Evolutionary conservation across 2,797 vertebrate genomes (phyloP).

Genomic region (Lithobates sylvaticus): DNA sequence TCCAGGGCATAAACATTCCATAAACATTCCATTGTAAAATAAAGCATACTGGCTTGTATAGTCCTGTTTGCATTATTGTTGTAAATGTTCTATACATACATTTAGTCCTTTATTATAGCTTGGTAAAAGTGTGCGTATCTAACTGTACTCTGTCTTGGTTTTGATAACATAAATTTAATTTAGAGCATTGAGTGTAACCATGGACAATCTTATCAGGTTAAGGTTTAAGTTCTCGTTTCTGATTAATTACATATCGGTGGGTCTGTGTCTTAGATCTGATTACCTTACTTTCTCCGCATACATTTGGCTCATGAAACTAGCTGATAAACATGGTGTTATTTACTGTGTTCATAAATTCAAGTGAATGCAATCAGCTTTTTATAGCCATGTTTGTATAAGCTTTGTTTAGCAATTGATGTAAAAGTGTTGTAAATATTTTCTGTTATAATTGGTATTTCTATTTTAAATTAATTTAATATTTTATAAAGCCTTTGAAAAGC

Average conservation of each 20-base stretch:
- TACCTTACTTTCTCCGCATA: constrained; percentile 55
- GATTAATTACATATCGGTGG: constrained; percentile 30
- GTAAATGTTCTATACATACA: no score
- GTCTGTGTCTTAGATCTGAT: constrained; percentile 49
- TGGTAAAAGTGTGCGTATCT: neutral
- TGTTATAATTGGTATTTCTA: constrained; percentile 60
- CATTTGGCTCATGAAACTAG: constrained; percentile 49
- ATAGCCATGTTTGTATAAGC: constrained; percentile 62
- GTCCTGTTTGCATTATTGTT: no score
- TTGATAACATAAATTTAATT: neutral
- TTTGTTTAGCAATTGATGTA: constrained; percentile 61
- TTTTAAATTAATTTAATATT: constrained; percentile 60
- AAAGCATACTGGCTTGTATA: no score
- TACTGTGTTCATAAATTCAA: constrained; percentile 62
- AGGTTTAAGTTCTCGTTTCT: constrained; percentile 4
- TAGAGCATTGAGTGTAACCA: neutral
- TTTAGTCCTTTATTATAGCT: neutral
- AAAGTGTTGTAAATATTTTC: constrained; percentile 63
- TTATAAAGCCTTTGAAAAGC: constrained; percentile 44
- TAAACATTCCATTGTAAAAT: no score
- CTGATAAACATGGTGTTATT: constrained; percentile 61
- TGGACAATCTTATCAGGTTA: neutral
- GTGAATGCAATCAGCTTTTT: constrained; percentile 62
- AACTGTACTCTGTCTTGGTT: neutral
- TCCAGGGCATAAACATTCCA: no score